Base-by-base conservation (phyloP, 1,140 invertebrate genomes). In the Ooceraea biroi region DNA sequence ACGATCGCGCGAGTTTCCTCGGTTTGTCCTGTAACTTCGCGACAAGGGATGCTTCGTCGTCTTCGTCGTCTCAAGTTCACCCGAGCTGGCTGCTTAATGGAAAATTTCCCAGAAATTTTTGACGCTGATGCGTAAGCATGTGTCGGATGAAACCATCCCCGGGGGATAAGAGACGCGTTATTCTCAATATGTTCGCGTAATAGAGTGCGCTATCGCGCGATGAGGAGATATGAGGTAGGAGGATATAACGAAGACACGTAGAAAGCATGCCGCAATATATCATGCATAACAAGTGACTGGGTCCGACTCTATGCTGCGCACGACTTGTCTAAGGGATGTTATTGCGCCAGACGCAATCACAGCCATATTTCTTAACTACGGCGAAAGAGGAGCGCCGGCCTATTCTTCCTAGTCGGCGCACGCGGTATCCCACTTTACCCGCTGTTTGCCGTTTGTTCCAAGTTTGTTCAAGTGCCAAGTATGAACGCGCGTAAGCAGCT, bases 211-310 rank as follows among this genome's bases (percentile, higher is more conserved):
- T 84, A 86, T 89, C 85, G 57, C 57, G 52, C 50, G 57, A 84
- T 83, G 84, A 86, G 83, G 85, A 86, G 86, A 89, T 90, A 90
- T 78, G 86, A 88, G 83, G 82, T 88, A 83, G 82, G 76, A 63
- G 60, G 41, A 63, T 82, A 88, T 89, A 89, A 90, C 88, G 84
- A 90, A 89, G 89, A 89, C 88, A 90, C 89, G 89, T 90, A 88
- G 89, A 88, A 89, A 84, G 86, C 88, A 89, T 58, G 86, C 76
- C 57, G 72, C 82, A 68, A 88, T 90, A 88, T 89, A 90, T 90
- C 89, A 90, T 88, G 89, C 86, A 89, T 90, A 90, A 89, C 89
- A 88, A 88, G 86, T 88, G 89, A 89, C 78, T 89, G 76, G 36
- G 82, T 71, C 84, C 74, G 86, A 85, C 82, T 88, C 68, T 82